Percentiles rank a stretch among this genome's conserved stretches.
phyloP scores from a whole-genome alignment of 2,888 invertebrate species.

The Nasonovia ribisnigri region DNA sequence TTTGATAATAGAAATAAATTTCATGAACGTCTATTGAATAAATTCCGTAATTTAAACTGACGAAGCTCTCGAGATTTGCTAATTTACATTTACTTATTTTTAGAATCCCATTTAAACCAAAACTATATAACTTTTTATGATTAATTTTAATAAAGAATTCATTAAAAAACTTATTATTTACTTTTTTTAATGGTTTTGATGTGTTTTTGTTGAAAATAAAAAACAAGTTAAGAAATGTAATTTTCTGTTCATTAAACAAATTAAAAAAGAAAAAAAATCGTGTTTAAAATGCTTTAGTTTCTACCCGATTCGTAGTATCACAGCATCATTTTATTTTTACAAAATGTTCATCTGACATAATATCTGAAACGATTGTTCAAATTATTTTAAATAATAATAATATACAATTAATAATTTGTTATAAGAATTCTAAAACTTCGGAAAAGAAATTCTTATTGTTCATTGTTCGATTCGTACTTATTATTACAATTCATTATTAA shows the following conservation, averaged over 20 bases:
- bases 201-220: conserved; percentile 19
- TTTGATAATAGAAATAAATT: conserved; percentile 15
- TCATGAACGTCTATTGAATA: conserved; percentile 12
- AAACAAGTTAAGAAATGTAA: conserved; percentile 26
- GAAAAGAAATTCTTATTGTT: background rate
- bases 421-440: background rate
- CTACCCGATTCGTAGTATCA: background rate
- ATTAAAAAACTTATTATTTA: conserved; percentile 18
- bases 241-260: conserved; percentile 28
- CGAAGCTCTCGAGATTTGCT: conserved; percentile 3
- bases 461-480: background rate
- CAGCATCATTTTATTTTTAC: background rate
- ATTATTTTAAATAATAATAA: background rate
- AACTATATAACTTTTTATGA: conserved; percentile 9
- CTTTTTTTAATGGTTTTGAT: conserved; percentile 24
- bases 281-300: background rate
- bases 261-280: background rate
- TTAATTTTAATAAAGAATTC: conserved; percentile 23
- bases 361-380: background rate
- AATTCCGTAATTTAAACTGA: background rate
- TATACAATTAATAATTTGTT: background rate
- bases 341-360: background rate
- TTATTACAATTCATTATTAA: background rate
- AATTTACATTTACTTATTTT: background rate
- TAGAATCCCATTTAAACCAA: background rate